These are phyloP conservation scores for Ovis aries DNA, from an alignment of 2,113 vertebrate species.

Conservation along the genomic window DNA sequence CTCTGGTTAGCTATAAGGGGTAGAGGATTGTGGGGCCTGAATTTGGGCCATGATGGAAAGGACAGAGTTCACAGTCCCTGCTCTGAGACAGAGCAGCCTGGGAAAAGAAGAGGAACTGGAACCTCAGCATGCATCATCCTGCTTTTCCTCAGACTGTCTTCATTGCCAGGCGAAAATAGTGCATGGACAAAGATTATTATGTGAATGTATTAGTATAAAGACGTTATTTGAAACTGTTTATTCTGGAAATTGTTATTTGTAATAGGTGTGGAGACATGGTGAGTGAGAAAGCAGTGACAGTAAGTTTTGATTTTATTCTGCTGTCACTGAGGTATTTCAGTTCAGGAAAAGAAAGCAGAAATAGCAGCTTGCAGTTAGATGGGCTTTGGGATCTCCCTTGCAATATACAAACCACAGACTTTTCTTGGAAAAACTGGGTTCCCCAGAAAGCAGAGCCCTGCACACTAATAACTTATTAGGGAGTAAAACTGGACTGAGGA, in stretches of 20 bases:
- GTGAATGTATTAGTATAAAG: not conserved
- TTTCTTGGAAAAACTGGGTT: not conserved
- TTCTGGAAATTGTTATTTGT: not conserved
- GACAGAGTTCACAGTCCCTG: not conserved
- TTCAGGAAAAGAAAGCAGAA: constrained; percentile 41
- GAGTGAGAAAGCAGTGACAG: constrained; percentile 8
- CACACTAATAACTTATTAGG: not conserved
- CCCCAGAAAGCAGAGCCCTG: not conserved
- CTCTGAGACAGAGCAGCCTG: not conserved
- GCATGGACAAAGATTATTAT: not conserved
- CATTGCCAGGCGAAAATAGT: not conserved
- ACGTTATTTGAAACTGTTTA: not conserved
- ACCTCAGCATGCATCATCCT: not conserved
- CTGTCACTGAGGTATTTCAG: not conserved
- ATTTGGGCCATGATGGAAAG: not conserved
- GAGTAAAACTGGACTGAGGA: not conserved
- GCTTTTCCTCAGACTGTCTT: not conserved
- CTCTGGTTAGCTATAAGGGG: not conserved
- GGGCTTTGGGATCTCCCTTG: not conserved
- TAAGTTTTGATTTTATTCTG: constrained; percentile 41
- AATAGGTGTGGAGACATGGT: not conserved
- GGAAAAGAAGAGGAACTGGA: not conserved
- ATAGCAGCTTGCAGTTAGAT: not conserved
- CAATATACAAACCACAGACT: not conserved
- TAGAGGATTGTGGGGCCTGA: not conserved